Evolutionary conservation across 1,140 invertebrate species (phyloP), one percentile per base, ranked within the genome.

Genomic region (Drosophila repleta): DNA sequence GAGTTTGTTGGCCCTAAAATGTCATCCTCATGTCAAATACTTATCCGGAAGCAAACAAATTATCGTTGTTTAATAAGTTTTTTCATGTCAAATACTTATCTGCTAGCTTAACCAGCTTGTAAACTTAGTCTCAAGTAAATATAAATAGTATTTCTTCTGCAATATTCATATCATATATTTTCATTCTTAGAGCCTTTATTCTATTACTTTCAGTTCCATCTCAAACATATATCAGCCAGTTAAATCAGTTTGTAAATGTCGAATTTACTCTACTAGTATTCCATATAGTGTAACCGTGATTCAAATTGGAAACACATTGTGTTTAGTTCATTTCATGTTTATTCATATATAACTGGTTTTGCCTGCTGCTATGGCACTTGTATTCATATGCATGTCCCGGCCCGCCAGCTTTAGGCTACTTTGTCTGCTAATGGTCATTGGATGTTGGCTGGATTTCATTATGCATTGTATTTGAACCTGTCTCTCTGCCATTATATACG

Each of bases 401-500:
- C 41, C 46, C 6, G 10, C 52, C 69, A 64, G 82, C 82, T 71
- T 70, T 74, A 53, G 83, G 82, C 83, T 51, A 82, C 57, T 78
- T 74, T 74, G 67, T 57, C 69, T 66, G 69, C 83, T 87, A 88
- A 87, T 88, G 82, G 82, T 82, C 74, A 87, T 88, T 79, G 82
- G 74, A 49, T 85, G 78, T 85, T 74, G 39, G 21, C 41, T 58
- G 71, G 67, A 73, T 78, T 81, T 62, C 83, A 85, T 85, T 82
- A 85, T 87, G 82, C 82, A 87, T 73, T 73, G 55, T 73, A 46
- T 67, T 35, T 51, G 43, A 37, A 32, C 43, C 43, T 10, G 17
- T 60, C 20, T 37, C 62, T 3, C 49, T 20, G 7, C 53, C 8
- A 20, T 48, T 20, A 43, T 21, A 60, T 43, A 55, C 48, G 46